A percentile compares a stretch with the other conserved stretches of the same genome.
Conservation (phyloP, 2,113 vertebrate species). For the Corythoichthys haematopterus region DNA sequence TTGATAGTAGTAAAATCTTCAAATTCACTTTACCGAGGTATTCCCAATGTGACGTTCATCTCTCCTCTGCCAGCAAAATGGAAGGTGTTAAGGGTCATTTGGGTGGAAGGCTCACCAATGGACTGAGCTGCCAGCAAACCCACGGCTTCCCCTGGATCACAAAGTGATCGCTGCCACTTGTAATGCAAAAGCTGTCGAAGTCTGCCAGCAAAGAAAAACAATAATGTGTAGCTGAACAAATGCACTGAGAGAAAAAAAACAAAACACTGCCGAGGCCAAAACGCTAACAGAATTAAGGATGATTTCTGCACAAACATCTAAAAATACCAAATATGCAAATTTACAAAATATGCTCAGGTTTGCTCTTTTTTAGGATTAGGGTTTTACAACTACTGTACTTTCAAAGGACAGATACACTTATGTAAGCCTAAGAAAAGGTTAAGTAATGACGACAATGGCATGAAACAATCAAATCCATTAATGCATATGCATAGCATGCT, state of each 20-base stretch:
- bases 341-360: too few species aligned
- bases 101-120: slow-evolving; percentile 95
- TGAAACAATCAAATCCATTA: too few species aligned
- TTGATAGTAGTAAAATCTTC: not conserved
- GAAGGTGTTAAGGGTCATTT: slow-evolving; percentile 99
- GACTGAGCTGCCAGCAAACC: slow-evolving; percentile 95
- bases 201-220: slow-evolving; percentile 51
- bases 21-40: slow-evolving; percentile 80
- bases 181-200: slow-evolving; percentile 80
- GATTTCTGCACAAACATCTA: too few species aligned
- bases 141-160: slow-evolving; percentile 92
- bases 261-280: too few species aligned
- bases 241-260: not conserved
- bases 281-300: too few species aligned
- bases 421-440: not conserved
- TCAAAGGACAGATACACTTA: not conserved
- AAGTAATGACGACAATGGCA: not conserved
- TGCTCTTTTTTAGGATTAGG: too few species aligned
- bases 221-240: not conserved
- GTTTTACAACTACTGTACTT: not conserved
- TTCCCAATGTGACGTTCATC: slow-evolving; percentile 98
- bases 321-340: too few species aligned
- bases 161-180: slow-evolving; percentile 93
- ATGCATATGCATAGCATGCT: too few species aligned
- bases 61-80: slow-evolving; percentile 98